Evolutionary conservation across 2,797 vertebrate species (phyloP).

Genomic region (Basileuterus tristriatus): DNA sequence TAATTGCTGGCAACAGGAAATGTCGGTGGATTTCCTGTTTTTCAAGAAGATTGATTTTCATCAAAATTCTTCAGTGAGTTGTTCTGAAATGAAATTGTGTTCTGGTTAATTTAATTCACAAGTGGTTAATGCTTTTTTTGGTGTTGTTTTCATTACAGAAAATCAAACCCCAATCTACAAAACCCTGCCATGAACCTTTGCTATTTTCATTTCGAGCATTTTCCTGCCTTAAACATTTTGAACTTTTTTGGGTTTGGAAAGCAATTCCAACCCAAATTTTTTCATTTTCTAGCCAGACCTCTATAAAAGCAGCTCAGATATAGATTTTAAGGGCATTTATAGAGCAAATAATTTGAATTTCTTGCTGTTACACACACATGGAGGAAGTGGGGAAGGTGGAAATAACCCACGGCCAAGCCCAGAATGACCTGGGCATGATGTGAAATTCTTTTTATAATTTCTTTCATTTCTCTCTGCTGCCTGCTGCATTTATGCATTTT

Average conservation of each 20-base stretch:
- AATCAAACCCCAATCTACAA: not conserved
- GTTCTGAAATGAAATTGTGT: not conserved
- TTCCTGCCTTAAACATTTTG: not conserved
- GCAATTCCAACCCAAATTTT: not conserved
- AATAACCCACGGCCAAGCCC: not conserved
- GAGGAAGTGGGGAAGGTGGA: not conserved
- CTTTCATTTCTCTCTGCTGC: not conserved
- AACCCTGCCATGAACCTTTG: not conserved
- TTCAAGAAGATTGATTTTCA: not conserved
- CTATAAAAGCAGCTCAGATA: not conserved
- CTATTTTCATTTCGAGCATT: not conserved
- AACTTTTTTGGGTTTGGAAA: not conserved
- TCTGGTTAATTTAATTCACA: not conserved
- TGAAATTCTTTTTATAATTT: fast-evolving
- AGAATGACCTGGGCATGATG: too few relatives aligned
- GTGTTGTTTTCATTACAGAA: not conserved
- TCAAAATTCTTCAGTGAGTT: not conserved
- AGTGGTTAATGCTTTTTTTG: not conserved
- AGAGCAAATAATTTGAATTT: not conserved
- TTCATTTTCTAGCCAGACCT: not conserved
- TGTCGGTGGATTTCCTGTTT: not conserved
- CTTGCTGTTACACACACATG: not conserved
- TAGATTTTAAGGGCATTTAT: fast-evolving
- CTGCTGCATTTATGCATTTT: not conserved
- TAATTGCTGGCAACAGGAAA: not conserved